phyloP scores from a whole-genome alignment of 1,140 invertebrate species.

The Contarinia nasturtii region DNA sequence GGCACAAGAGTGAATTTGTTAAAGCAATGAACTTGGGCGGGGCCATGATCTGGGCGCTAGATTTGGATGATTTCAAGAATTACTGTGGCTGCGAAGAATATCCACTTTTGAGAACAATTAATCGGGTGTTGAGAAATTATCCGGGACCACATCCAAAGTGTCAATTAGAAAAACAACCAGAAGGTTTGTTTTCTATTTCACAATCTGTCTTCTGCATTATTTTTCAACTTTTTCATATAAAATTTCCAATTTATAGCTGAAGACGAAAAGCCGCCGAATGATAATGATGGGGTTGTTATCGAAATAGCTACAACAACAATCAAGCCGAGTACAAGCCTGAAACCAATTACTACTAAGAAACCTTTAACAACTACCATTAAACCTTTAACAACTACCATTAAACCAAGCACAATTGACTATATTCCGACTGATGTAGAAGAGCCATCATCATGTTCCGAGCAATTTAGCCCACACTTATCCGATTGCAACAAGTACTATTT shows the following conservation, averaged over 20 bases:
- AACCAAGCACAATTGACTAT: neutral
- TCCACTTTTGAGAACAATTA: slow-evolving; percentile 59
- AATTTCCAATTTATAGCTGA: neutral
- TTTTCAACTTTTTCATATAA: neutral
- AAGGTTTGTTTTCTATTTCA: slow-evolving; percentile 10
- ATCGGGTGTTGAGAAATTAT: slow-evolving; percentile 47
- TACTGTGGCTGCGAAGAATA: slow-evolving; percentile 58
- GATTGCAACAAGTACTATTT: slow-evolving; percentile 66
- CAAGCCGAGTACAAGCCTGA: neutral
- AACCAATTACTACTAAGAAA: neutral
- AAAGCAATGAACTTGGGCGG: slow-evolving; percentile 57
- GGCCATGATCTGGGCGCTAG: slow-evolving; percentile 76
- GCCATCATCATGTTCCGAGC: neutral
- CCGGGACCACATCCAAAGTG: slow-evolving; percentile 20
- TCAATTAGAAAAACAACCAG: slow-evolving; percentile 14
- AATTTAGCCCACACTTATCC: slow-evolving; percentile 28
- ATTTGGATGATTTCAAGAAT: slow-evolving; percentile 51
- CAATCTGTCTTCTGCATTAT: too few relatives aligned
- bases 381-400: neutral
- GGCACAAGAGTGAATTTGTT: slow-evolving; percentile 52
- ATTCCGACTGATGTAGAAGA: neutral
- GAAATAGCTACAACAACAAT: neutral
- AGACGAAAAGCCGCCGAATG: neutral
- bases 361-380: neutral
- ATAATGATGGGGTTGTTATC: neutral